Evolutionary conservation across 64 coral and sea anemone species (phyloP).

Genomic region (Montipora sp.): DNA sequence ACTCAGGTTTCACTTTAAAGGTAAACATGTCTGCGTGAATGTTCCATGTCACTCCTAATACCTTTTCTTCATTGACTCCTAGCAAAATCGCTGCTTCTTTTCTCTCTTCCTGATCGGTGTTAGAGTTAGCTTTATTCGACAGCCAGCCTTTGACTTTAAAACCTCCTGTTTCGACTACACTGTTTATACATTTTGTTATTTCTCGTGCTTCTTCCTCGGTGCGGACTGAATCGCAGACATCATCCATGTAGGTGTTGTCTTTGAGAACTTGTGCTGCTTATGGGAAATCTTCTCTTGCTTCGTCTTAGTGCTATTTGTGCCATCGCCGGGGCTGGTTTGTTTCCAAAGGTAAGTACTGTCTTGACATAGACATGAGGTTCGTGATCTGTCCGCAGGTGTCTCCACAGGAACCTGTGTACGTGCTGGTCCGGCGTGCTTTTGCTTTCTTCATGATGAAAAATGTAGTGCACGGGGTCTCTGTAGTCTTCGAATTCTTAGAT

Average conservation of each 20-base stretch:
- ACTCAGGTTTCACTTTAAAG: slow-evolving; percentile 14
- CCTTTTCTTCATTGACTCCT: slow-evolving; percentile 22
- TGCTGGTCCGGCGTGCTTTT: not conserved
- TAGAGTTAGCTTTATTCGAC: not conserved
- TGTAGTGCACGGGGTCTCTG: not conserved
- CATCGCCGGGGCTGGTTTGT: slow-evolving; percentile 42
- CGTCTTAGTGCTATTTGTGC: slow-evolving; percentile 26
- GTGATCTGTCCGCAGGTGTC: not conserved
- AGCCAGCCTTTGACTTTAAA: slow-evolving; percentile 57
- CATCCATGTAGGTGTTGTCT: slow-evolving; percentile 60
- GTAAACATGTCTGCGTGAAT: slow-evolving; percentile 27
- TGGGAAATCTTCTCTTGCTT: slow-evolving; percentile 1
- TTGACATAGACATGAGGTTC: slow-evolving; percentile 36
- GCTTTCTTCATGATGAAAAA: not conserved
- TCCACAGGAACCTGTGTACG: not conserved
- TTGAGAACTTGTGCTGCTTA: slow-evolving; percentile 41
- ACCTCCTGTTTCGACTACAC: slow-evolving; percentile 40
- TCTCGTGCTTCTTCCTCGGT: slow-evolving; percentile 26
- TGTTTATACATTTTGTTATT: slow-evolving; percentile 28
- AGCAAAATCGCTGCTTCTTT: not conserved
- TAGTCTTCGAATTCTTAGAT: not conserved
- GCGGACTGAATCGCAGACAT: slow-evolving; percentile 55
- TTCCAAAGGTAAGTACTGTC: slow-evolving; percentile 58
- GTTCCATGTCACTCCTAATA: slow-evolving; percentile 39
- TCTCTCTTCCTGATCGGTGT: slow-evolving; percentile 3